Percentiles rank a stretch among this genome's conserved stretches.
These are phyloP conservation scores for Oithona nana DNA, from an alignment of 2,888 invertebrate species.

Conservation along the genomic window DNA sequence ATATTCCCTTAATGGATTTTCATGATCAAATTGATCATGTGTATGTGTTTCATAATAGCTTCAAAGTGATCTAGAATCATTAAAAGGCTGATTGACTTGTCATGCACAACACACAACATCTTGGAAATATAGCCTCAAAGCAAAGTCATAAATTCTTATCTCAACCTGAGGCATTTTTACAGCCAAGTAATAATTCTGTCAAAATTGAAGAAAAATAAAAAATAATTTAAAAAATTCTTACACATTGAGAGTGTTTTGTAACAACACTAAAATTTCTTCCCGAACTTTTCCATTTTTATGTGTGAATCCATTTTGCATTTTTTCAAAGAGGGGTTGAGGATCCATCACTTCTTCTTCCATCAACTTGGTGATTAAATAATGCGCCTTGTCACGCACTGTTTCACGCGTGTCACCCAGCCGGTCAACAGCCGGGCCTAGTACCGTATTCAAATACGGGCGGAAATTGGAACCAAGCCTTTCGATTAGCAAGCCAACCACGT, in stretches of 20 bases:
- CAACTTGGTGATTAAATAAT: slow-evolving; percentile 47
- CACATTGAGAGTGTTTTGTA: slow-evolving; percentile 63
- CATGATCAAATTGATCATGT: no score
- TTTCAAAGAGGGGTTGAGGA: slow-evolving; percentile 51
- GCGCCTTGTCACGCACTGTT: slow-evolving; percentile 49
- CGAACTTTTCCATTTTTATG: slow-evolving; percentile 85
- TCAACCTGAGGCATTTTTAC: no score
- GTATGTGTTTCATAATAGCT: no score
- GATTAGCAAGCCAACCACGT: slow-evolving; percentile 62
- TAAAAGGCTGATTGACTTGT: no score
- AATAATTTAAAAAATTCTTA: slow-evolving; percentile 34
- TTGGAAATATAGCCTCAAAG: no score
- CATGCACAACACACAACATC: no score
- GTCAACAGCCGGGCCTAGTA: slow-evolving; percentile 61
- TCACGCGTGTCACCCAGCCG: slow-evolving; percentile 46
- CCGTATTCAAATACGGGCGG: slow-evolving; percentile 60
- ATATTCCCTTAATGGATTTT: no score
- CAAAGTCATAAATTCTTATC: no score
- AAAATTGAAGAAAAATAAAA: no score
- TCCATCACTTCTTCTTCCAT: slow-evolving; percentile 48
- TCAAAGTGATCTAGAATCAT: no score
- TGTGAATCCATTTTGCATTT: slow-evolving; percentile 45
- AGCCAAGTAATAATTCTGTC: no score
- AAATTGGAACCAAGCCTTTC: slow-evolving; percentile 73
- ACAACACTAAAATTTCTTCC: slow-evolving; percentile 64